Evolutionary conservation across 2,113 vertebrate species (phyloP).

Genomic region (Oryzias melastigma): DNA sequence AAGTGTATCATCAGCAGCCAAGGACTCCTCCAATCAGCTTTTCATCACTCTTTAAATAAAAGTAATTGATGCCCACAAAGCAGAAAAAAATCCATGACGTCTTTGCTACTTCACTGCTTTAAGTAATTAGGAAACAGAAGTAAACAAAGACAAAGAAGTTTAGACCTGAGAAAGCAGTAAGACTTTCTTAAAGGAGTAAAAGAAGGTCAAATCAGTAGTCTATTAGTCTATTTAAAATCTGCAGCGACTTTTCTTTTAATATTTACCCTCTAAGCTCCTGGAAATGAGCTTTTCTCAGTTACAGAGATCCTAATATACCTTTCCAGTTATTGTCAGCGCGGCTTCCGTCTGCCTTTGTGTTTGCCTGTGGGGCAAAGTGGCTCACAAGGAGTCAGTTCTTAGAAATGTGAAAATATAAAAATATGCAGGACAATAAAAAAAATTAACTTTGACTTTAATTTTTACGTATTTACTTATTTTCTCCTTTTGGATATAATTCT

Average conservation of each 20-base stretch:
- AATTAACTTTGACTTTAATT: not conserved
- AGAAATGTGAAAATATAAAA: not conserved
- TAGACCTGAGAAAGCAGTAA: not conserved
- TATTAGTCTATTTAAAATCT: not conserved
- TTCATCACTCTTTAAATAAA: not conserved
- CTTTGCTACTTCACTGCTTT: not conserved
- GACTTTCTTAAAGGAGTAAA: not conserved
- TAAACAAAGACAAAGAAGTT: no score
- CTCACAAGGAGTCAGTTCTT: not conserved
- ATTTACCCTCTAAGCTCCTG: not conserved
- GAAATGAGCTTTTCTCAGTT: not conserved
- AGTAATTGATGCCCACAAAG: not conserved
- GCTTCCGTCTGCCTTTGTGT: not conserved
- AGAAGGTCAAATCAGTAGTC: not conserved
- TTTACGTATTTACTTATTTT: slow-evolving; percentile 8
- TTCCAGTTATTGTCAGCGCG: no score
- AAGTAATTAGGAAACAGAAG: not conserved
- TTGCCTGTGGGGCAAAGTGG: not conserved
- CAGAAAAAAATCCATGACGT: not conserved
- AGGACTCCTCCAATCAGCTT: not conserved
- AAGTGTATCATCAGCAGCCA: not conserved
- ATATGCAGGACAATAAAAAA: not conserved
- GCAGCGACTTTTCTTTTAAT: not conserved
- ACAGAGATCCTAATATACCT: no score
- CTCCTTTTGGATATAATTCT: slow-evolving; percentile 14